These are phyloP conservation scores for Hystrix cristata DNA, from an alignment of 2,113 vertebrate genomes.

Conservation along the genomic window DNA sequence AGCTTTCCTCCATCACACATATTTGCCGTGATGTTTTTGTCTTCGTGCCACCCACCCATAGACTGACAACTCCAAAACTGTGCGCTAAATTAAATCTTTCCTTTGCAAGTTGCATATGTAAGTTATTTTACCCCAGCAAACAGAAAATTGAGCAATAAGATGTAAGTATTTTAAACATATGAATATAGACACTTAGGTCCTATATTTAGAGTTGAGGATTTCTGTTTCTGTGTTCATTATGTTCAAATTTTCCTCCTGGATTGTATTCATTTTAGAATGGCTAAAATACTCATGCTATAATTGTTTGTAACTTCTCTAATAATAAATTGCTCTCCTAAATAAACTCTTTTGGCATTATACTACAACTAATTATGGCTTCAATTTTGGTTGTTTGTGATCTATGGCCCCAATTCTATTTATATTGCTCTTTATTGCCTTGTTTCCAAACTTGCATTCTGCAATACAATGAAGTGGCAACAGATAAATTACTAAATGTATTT, in stretches of 20 bases:
- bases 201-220: background rate
- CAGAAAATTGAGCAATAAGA: background rate
- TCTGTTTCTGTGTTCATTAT: background rate
- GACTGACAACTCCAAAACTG: background rate
- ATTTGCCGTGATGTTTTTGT: background rate
- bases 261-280: background rate
- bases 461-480: background rate
- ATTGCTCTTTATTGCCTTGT: background rate
- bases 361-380: background rate
- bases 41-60: too few relatives aligned
- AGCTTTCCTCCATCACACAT: too few relatives aligned
- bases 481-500: background rate
- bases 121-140: background rate
- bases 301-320: background rate
- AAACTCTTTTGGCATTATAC: background rate
- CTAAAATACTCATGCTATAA: background rate
- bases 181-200: background rate
- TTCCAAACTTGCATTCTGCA: background rate
- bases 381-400: background rate
- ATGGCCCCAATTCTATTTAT: background rate
- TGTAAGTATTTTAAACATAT: background rate
- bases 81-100: background rate
- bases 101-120: background rate
- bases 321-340: background rate
- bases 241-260: background rate